These are phyloP conservation scores for Gavia stellata DNA, from an alignment of 2,113 vertebrate species.

Conservation along the genomic window DNA sequence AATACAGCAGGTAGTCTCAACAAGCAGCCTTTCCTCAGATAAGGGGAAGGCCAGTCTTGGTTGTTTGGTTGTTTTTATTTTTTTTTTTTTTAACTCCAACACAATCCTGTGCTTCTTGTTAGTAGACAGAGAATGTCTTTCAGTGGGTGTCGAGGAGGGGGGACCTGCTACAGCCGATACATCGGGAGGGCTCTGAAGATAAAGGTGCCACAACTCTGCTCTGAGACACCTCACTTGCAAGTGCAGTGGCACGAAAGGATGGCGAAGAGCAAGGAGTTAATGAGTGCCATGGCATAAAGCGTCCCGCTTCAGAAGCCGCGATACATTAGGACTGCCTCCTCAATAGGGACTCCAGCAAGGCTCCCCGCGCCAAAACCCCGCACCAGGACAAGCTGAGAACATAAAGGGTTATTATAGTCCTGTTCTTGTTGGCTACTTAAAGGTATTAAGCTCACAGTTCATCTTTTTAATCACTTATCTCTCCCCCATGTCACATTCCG, in stretches of 20 bases:
- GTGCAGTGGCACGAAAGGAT: background rate
- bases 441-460: background rate
- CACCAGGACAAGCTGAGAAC: background rate
- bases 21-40: background rate
- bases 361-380: background rate
- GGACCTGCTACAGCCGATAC: background rate
- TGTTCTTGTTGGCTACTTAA: background rate
- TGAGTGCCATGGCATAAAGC: background rate
- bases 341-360: background rate
- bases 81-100: background rate
- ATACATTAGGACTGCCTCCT: background rate
- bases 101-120: background rate
- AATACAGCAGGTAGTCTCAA: background rate
- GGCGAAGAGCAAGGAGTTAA: background rate
- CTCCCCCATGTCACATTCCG: background rate
- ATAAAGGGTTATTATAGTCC: background rate
- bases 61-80: background rate
- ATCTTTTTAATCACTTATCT: background rate
- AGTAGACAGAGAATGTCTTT: background rate
- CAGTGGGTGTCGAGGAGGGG: background rate
- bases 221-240: background rate
- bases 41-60: background rate
- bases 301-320: background rate
- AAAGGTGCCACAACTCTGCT: background rate
- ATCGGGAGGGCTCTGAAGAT: background rate